These are phyloP conservation scores for Saccopteryx bilineata DNA, from an alignment of 2,113 vertebrate species.

Conservation along the genomic window DNA sequence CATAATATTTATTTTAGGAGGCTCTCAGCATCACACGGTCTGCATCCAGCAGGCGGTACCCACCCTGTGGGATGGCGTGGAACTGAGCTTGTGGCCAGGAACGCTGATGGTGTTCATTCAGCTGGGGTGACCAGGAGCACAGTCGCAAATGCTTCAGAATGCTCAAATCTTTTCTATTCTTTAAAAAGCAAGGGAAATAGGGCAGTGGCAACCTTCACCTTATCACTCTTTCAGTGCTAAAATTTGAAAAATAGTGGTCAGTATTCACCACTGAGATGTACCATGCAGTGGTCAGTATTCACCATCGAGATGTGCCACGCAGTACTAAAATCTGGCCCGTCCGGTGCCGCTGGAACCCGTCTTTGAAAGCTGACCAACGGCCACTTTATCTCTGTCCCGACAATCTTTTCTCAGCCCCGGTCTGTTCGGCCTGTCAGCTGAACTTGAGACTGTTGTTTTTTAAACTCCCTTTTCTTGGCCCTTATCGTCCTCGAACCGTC, in stretches of 20 bases:
- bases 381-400: not conserved
- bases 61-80: not conserved
- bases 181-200: not conserved
- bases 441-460: slow-evolving; percentile 46
- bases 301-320: accelerated
- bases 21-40: not conserved
- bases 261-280: not conserved
- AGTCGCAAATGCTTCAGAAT: not conserved
- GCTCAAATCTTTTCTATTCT: not conserved
- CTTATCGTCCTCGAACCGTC: not conserved
- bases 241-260: not conserved
- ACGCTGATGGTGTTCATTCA: not conserved
- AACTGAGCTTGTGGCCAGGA: not conserved
- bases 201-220: not conserved
- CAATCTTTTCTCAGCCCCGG: not conserved
- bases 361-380: not conserved
- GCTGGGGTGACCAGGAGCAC: not conserved
- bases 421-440: not conserved
- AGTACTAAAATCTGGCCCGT: not conserved
- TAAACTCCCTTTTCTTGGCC: slow-evolving; percentile 4
- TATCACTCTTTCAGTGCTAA: not conserved
- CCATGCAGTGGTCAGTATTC: not conserved
- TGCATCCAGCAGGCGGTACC: not conserved
- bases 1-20: slow-evolving; percentile 58
- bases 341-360: not conserved